These are phyloP conservation scores for Pogonophryne albipinna DNA, from an alignment of 2,797 vertebrate genomes.

Conservation along the genomic window DNA sequence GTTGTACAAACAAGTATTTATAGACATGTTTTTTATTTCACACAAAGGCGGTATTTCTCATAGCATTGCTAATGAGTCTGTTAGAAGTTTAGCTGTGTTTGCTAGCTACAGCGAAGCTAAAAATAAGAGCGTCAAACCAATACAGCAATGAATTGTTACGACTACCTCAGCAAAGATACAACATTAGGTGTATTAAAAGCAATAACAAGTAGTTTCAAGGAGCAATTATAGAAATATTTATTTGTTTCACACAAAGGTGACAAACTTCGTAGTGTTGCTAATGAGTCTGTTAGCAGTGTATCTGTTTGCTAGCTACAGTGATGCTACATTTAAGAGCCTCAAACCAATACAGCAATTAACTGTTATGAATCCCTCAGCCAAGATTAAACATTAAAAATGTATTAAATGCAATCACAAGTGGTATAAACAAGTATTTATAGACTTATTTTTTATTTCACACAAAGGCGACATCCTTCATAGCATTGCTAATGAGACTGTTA, in stretches of 20 bases:
- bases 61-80: conserved; percentile 43
- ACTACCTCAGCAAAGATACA: neutral
- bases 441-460: no score
- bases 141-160: neutral
- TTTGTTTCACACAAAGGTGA: conserved; percentile 16
- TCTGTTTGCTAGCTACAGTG: conserved; percentile 52
- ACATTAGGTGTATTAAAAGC: neutral
- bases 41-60: no score
- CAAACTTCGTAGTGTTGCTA: conserved; percentile 33
- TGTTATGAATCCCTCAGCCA: no score
- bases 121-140: conserved; percentile 48
- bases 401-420: no score
- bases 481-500: no score
- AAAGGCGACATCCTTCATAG: no score
- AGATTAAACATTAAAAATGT: no score
- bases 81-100: conserved; percentile 42
- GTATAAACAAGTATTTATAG: no score
- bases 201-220: neutral
- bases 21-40: no score
- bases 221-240: neutral
- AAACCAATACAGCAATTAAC: no score
- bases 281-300: conserved; percentile 47
- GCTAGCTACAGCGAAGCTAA: conserved; percentile 60
- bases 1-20: no score
- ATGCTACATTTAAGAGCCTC: conserved; percentile 67